Evolutionary conservation across 2,888 invertebrate species (phyloP), one percentile per base, ranked within the genome.

Genomic region (Adelognathus sp.): DNA sequence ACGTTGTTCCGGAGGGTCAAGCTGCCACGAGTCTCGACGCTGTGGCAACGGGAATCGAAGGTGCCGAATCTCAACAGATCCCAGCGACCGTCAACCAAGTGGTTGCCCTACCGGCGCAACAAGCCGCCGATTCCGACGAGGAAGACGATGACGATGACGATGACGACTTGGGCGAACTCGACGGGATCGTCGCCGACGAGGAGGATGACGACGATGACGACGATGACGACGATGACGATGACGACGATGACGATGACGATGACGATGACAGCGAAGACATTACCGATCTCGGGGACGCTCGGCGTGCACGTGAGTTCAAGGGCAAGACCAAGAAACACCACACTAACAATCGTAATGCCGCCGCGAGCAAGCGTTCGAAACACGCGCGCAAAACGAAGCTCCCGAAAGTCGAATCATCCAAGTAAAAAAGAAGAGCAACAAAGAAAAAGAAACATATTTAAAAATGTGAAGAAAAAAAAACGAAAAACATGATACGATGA

Each of bases 301-400:
- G 94, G 92, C 93, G 93, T 93, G 94, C 96, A 96, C 96, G 97
- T 96, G 96, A 97, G 97, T 96, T 96, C 89, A 96, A 95, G 95
- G 94, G 94, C 85, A 89, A 89, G 87, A 88, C 88, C 86, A 90
- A 89, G 87, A 90, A 90, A 88, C 89, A 89, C 39, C 50, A 76
- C 86, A 86, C 82, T 85, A 86, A 85, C 86, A 85, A 83, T 77
- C 82, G 72, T 21, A 54, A 16, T n/a, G 64, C n/a, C n/a, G n/a
- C n/a, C n/a, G n/a, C 81, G 78, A 66, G 71, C 72, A 81, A 79
- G 61, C 76, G 84, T 82, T 79, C 87, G 82, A 88, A 88, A 77
- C 88, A 88, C 83, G 80, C 87, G 82, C 87, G 87, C 73, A 88
- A 89, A 75, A 82, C 86, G 52, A 58, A 60, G 44, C 60, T 67